Base-by-base conservation (phyloP, 1,140 invertebrate genomes). In the Leptestheria dahalacensis region DNA sequence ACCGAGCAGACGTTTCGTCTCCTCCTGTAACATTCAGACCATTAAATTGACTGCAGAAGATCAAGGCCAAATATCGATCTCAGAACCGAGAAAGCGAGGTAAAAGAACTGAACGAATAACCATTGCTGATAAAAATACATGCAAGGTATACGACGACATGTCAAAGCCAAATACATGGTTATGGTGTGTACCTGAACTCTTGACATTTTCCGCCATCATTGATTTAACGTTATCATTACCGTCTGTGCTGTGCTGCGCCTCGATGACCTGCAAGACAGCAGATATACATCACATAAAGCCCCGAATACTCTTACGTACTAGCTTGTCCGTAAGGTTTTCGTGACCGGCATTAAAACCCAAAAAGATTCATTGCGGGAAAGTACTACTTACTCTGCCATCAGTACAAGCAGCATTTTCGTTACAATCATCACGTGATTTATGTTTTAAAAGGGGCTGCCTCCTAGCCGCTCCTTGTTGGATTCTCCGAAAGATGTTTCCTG, bases 1-100 rank as follows among this genome's bases (percentile, higher is more conserved):
- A 68, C 64, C 23, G 66, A 11, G 68, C 63, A 11, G 68, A 64
- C 20, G 66, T 66, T 46, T 68, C 68, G 49, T 67, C 59, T 61
- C 53, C 26, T 69, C 68, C 66, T 64, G 23, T 62, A 64, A 48
- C n/a, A n/a, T n/a, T n/a, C n/a, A n/a, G n/a, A n/a, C n/a, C n/a
- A n/a, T n/a, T n/a, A n/a, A n/a, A n/a, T 41, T 62, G 57, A 59
- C 57, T 61, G 61, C 63, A 63, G 33, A 61, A 20, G 52, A 50
- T 57, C 50, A 60, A 41, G n/a, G n/a, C n/a, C n/a, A 57, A 48
- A 41, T 62, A 25, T 29, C 28, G 4, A 23, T 23, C 55, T 49
- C 55, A 51, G 52, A 59, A n/a, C 20, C 61, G 33, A 53, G 2
- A 48, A 3, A 41, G 15, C n/a, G n/a, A n/a, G n/a, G n/a, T n/a